Evolutionary conservation across 2,113 vertebrate species (phyloP).

Genomic region (Myiopsitta monachus): DNA sequence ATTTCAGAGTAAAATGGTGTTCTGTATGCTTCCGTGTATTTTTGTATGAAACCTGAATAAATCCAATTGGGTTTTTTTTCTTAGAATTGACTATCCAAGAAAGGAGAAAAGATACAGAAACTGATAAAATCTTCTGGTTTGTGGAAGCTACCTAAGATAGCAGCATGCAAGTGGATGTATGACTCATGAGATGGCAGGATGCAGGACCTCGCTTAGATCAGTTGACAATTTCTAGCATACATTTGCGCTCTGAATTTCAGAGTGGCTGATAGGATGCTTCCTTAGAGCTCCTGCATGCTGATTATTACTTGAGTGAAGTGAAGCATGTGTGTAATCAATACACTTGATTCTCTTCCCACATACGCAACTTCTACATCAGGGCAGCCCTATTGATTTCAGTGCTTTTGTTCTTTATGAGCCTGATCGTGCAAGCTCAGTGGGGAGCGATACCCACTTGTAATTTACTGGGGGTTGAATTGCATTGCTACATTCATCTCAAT

Average conservation of each 20-base stretch:
- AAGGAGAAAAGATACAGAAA: not conserved
- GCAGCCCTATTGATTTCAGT: not conserved
- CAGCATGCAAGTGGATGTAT: not conserved
- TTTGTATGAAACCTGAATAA: not conserved
- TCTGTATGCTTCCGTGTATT: not conserved
- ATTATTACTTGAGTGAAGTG: not conserved
- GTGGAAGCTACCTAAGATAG: not conserved
- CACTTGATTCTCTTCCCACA: not conserved
- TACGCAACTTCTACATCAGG: not conserved
- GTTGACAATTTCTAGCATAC: not conserved
- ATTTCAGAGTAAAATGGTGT: not conserved
- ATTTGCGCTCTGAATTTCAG: not conserved
- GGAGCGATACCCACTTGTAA: not conserved
- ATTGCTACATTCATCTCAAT: not conserved
- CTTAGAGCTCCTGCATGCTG: not conserved
- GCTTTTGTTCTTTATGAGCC: not conserved
- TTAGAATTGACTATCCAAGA: not conserved
- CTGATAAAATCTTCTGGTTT: not conserved
- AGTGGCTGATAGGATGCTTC: not conserved
- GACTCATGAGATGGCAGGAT: not conserved
- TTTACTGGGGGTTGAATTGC: not conserved
- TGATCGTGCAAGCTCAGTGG: not conserved
- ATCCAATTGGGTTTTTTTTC: not conserved
- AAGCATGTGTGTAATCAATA: constrained; percentile 5
- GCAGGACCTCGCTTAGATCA: not conserved